Evolutionary conservation across 2,888 invertebrate species (phyloP), one percentile per base, ranked within the genome.

Genomic region (Archaeoteleia sp.): DNA sequence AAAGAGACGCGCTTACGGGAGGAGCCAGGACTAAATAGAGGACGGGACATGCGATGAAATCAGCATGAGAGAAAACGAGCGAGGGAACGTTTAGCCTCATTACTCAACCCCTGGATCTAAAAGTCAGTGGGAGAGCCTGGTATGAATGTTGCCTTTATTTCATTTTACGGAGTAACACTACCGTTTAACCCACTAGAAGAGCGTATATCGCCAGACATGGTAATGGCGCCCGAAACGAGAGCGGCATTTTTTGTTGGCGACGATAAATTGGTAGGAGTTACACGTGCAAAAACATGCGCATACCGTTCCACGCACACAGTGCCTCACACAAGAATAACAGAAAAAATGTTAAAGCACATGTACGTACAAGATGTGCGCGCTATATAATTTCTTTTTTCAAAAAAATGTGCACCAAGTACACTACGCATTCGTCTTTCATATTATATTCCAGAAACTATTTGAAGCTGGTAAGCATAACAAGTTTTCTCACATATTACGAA

Each of bases 111-210:
- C 46, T 14, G 46, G 25, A 46, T 46, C 32, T 23, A 51, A 27
- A 15, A 27, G 23, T 12, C n/a, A 13, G 37, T 23, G 23, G 13
- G 32, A 40, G 46, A 60, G 60, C 12, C 42, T 13, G 55, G 70
- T 67, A 74, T 75, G 78, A 78, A 77, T 72, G 74, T 74, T 66
- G 69, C 60, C 74, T 71, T 77, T 74, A 78, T 78, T 78, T 70
- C 72, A 72, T 71, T 77, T 74, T 67, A 57, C 65, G 49, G 72
- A 77, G 63, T 72, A 73, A 71, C 69, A 67, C 66, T 67, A 54
- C 30, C 66, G 61, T 72, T 76, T 77, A 77, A 67, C 70, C 60
- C 67, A 63, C 32, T 60, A 55, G 45, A 40, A 43, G 37, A 71
- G 51, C 34, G 69, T 60, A 55, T 60, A 69, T 55, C 66, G 61